Percentiles rank a stretch among this genome's conserved stretches.
Evolutionary conservation across 1,140 invertebrate species (phyloP).

Genomic region (Saxidomus purpurata): DNA sequence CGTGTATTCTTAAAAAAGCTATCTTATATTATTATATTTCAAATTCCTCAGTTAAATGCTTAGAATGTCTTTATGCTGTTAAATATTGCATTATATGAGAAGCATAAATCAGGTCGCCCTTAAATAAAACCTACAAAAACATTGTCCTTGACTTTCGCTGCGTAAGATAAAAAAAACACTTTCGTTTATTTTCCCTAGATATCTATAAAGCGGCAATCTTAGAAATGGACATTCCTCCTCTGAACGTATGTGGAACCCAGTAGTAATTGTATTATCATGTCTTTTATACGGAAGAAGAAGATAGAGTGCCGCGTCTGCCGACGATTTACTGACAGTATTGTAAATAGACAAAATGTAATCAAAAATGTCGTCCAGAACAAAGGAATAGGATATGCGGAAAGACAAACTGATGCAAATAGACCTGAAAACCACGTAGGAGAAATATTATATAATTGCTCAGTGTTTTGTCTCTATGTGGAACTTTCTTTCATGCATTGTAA

Average conservation of each 20-base stretch:
- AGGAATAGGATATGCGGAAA: background rate
- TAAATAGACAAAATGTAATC: slow-evolving; percentile 4
- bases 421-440: background rate
- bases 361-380: background rate
- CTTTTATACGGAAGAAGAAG: background rate
- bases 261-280: slow-evolving; percentile 12
- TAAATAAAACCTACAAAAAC: too few species aligned
- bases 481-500: too few species aligned
- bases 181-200: background rate
- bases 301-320: background rate
- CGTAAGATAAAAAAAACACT: background rate
- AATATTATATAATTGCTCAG: background rate
- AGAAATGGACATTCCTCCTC: slow-evolving; percentile 5
- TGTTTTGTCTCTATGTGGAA: too few species aligned
- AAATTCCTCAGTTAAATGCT: too few species aligned
- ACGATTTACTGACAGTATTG: background rate
- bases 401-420: background rate
- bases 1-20: too few species aligned
- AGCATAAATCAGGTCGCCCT: too few species aligned
- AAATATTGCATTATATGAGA: too few species aligned
- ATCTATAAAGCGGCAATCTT: background rate
- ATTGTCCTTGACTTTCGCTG: background rate
- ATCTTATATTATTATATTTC: too few species aligned
- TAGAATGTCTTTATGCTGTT: too few species aligned
- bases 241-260: background rate